phyloP scores from a whole-genome alignment of 2,113 vertebrate genomes.

The Benitochromis conjunctus region DNA sequence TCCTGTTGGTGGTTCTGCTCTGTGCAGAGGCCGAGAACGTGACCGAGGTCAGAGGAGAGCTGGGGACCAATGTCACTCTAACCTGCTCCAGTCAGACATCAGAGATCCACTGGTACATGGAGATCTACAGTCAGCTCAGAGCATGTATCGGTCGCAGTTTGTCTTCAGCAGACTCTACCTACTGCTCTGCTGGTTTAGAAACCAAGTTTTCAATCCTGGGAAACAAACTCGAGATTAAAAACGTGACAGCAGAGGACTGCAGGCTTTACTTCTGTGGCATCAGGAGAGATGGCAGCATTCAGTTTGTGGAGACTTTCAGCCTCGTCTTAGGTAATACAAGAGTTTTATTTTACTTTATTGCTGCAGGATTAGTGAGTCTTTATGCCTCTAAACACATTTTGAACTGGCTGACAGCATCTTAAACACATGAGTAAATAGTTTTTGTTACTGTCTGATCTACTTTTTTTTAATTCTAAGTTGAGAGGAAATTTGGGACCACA shows the following conservation, averaged over 20 bases:
- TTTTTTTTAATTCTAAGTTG: background rate
- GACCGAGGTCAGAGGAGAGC: background rate
- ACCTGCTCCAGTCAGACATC: background rate
- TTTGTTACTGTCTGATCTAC: background rate
- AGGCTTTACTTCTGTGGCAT: background rate
- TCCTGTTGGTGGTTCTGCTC: background rate
- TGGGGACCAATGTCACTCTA: background rate
- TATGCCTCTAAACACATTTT: background rate
- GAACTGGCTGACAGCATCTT: background rate
- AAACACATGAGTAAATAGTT: background rate
- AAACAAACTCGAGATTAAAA: background rate
- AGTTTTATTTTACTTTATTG: background rate
- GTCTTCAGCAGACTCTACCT: rapidly evolving
- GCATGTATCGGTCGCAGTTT: rapidly evolving
- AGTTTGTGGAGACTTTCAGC: rapidly evolving
- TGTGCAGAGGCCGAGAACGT: background rate
- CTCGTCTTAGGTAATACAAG: background rate
- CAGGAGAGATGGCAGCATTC: rapidly evolving
- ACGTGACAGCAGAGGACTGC: background rate
- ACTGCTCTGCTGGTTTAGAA: rapidly evolving
- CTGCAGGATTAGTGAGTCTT: background rate
- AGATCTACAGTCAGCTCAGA: background rate
- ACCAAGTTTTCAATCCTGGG: rapidly evolving
- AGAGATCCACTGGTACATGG: background rate
- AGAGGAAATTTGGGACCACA: too few species aligned